phyloP scores from a whole-genome alignment of 1,140 invertebrate species.

The Lucilia cuprina region DNA sequence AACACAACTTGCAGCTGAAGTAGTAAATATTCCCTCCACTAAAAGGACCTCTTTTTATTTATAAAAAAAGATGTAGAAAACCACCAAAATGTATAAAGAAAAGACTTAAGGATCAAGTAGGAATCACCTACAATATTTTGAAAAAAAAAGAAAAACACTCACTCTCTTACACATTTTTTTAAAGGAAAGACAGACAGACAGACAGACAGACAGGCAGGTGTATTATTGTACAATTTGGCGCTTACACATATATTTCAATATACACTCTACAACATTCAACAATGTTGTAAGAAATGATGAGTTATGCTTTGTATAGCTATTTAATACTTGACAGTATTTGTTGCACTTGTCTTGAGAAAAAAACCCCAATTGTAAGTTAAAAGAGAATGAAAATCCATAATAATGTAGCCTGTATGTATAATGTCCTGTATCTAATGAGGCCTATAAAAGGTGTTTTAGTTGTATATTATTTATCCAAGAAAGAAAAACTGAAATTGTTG shows the following conservation, averaged over 20 bases:
- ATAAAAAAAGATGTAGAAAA: not conserved
- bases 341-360: not conserved
- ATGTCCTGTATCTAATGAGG: not conserved
- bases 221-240: not conserved
- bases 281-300: slow-evolving; percentile 3
- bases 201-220: not conserved
- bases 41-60: not conserved
- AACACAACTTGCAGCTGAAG: not conserved
- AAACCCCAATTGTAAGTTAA: not conserved
- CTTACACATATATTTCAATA: not conserved
- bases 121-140: not conserved
- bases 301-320: not conserved
- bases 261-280: not conserved
- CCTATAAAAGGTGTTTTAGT: not conserved
- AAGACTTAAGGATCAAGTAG: not conserved
- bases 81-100: not conserved
- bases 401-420: not conserved
- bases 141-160: too few species aligned
- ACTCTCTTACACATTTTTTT: not conserved
- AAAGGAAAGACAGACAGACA: not conserved
- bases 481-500: not conserved
- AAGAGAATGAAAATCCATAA: too few species aligned
- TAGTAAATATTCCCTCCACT: not conserved
- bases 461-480: not conserved
- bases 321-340: not conserved